Conservation (phyloP, 2,888 invertebrate species). For the Endotricha flammealis region DNA sequence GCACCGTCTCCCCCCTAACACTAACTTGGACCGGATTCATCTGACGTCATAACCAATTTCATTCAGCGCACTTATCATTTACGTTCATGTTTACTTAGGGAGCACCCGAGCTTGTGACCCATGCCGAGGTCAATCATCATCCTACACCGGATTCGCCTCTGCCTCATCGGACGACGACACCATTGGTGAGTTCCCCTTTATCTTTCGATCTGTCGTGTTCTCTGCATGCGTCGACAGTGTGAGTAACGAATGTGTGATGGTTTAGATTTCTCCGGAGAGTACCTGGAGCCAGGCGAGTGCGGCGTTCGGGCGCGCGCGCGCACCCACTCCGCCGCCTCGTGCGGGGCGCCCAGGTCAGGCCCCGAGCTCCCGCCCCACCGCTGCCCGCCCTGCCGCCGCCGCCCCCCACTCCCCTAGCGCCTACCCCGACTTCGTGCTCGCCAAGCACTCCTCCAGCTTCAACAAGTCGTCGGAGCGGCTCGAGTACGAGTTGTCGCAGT, state of each 20-base stretch:
- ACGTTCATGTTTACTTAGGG: slow-evolving; percentile 29
- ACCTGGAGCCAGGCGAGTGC: slow-evolving; percentile 69
- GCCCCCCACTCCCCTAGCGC: slow-evolving; percentile 66
- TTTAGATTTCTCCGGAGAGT: slow-evolving; percentile 76
- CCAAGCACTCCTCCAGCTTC: slow-evolving; percentile 65
- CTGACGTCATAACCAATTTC: no score
- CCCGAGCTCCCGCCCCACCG: slow-evolving; percentile 34
- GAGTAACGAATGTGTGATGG: neutral
- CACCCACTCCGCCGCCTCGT: slow-evolving; percentile 74
- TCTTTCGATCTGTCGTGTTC: neutral
- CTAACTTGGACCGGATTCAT: no score
- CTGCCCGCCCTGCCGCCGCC: slow-evolving; percentile 50
- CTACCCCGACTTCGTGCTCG: slow-evolving; percentile 67
- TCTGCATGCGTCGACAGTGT: neutral
- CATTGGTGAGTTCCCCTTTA: slow-evolving; percentile 53
- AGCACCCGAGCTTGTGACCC: slow-evolving; percentile 72
- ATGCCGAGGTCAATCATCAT: slow-evolving; percentile 79
- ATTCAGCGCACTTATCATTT: no score
- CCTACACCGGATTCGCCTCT: slow-evolving; percentile 78
- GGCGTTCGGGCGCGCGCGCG: slow-evolving; percentile 63
- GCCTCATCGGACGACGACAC: slow-evolving; percentile 79
- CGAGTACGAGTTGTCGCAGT: slow-evolving; percentile 78
- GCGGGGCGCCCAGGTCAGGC: slow-evolving; percentile 66
- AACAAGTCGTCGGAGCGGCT: slow-evolving; percentile 67
- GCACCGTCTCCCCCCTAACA: no score